Evolutionary conservation across 2,113 vertebrate species (phyloP).

Genomic region (Chaetops frenatus): DNA sequence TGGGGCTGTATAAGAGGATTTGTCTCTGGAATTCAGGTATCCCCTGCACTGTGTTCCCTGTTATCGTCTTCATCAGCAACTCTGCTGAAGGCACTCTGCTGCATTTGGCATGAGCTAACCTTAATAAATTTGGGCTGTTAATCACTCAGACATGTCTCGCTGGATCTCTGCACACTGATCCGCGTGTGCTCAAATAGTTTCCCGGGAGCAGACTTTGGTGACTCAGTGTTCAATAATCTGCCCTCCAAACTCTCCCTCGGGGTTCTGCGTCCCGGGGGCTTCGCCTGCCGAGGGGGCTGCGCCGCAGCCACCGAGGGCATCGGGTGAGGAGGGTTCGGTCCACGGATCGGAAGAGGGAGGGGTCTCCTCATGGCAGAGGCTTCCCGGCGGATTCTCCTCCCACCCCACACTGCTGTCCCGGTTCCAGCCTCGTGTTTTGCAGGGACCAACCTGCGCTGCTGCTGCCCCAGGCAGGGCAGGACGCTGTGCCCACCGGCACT

Average conservation of each 20-base stretch:
- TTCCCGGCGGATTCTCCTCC: rapidly evolving
- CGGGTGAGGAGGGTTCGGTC: rapidly evolving
- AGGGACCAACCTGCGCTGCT: rapidly evolving
- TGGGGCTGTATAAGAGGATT: conserved; percentile 20
- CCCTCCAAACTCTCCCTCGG: background rate
- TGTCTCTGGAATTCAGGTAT: conserved; percentile 62
- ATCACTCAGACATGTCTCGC: conserved; percentile 36
- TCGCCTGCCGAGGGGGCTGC: background rate
- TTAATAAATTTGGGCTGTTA: conserved; percentile 37
- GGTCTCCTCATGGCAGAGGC: rapidly evolving
- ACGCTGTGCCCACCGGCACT: rapidly evolving
- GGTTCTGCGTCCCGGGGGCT: background rate
- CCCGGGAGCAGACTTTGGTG: background rate
- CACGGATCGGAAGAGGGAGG: rapidly evolving
- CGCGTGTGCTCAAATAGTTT: background rate
- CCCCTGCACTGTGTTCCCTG: background rate
- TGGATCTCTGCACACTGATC: background rate
- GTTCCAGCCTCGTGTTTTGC: rapidly evolving
- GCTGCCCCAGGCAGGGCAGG: background rate
- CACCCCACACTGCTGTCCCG: rapidly evolving
- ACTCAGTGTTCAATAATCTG: background rate
- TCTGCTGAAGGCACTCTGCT: conserved; percentile 38
- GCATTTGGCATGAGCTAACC: conserved; percentile 47
- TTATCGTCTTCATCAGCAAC: conserved; percentile 49
- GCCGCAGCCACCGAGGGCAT: rapidly evolving